These are phyloP conservation scores for Gadopsis marmoratus DNA, from an alignment of 2,797 vertebrate genomes.

Conservation along the genomic window DNA sequence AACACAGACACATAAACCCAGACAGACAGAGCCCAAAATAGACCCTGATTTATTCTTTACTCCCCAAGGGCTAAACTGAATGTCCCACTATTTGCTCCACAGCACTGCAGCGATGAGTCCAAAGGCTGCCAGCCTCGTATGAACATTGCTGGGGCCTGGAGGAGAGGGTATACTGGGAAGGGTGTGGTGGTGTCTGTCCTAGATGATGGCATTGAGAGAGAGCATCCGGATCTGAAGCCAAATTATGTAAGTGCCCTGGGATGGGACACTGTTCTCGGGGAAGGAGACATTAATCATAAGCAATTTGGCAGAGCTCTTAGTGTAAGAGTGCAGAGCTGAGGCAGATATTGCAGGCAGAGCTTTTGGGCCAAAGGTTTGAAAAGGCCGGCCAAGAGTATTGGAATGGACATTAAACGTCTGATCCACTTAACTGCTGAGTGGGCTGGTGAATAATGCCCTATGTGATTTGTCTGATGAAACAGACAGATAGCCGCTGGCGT, in stretches of 20 bases:
- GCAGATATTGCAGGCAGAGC: slow-evolving; percentile 70
- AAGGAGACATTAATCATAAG: slow-evolving; percentile 75
- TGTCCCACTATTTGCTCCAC: slow-evolving; percentile 63
- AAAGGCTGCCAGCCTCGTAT: slow-evolving; percentile 87
- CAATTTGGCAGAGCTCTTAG: slow-evolving; percentile 74
- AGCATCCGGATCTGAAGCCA: slow-evolving; percentile 93
- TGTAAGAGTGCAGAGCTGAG: slow-evolving; percentile 62
- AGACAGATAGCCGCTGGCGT: slow-evolving; percentile 66
- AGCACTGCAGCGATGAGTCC: slow-evolving; percentile 91
- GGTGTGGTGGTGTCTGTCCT: slow-evolving; percentile 96
- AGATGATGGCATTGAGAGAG: slow-evolving; percentile 94
- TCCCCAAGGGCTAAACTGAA: slow-evolving; percentile 51
- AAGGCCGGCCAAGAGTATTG: slow-evolving; percentile 70
- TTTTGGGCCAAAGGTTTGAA: slow-evolving; percentile 74
- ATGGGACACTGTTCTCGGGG: slow-evolving; percentile 54
- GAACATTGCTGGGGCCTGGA: slow-evolving; percentile 94
- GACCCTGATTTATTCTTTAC: slow-evolving; percentile 52
- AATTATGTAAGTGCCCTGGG: slow-evolving; percentile 93
- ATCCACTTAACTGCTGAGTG: slow-evolving; percentile 71
- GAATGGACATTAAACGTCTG: slow-evolving; percentile 74
- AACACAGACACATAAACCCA: slow-evolving; percentile 48
- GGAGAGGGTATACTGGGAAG: slow-evolving; percentile 93
- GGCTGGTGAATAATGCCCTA: slow-evolving; percentile 75
- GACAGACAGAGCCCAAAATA: slow-evolving; percentile 60
- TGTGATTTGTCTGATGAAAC: slow-evolving; percentile 73